Conservation (phyloP, 2,797 vertebrate species). For the Enteromius anoplus region DNA sequence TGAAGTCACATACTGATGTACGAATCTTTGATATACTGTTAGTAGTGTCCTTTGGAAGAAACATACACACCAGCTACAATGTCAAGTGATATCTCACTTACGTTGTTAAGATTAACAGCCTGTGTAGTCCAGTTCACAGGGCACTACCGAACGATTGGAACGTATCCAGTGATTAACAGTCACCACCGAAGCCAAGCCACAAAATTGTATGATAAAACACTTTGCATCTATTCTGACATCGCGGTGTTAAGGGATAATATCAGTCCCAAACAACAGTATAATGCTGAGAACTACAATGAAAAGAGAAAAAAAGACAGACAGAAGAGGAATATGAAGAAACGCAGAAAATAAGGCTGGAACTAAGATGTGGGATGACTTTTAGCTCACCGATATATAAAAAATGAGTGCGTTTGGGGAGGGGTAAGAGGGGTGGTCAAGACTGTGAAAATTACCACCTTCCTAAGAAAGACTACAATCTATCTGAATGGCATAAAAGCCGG, state of each 20-base stretch:
- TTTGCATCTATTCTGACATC: constrained; percentile 13
- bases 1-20: not conserved
- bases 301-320: not conserved
- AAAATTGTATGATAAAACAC: constrained; percentile 1
- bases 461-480: constrained; percentile 41
- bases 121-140: constrained; percentile 20
- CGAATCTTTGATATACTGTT: not conserved
- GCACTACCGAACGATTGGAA: not conserved
- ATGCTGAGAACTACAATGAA: not conserved
- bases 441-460: constrained; percentile 44
- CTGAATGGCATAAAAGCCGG: constrained; percentile 20
- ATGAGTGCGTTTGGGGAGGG: not conserved
- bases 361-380: constrained; percentile 15
- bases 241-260: not conserved
- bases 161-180: constrained; percentile 22
- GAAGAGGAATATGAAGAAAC: not conserved
- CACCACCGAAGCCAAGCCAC: constrained; percentile 12
- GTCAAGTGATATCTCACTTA: not conserved
- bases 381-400: constrained; percentile 13
- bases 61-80: not conserved
- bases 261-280: not conserved
- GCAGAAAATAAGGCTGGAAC: not conserved
- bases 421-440: constrained; percentile 18
- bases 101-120: constrained; percentile 29
- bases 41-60: not conserved